These are phyloP conservation scores for Donacobius atricapilla DNA, from an alignment of 2,113 vertebrate species.

Conservation along the genomic window DNA sequence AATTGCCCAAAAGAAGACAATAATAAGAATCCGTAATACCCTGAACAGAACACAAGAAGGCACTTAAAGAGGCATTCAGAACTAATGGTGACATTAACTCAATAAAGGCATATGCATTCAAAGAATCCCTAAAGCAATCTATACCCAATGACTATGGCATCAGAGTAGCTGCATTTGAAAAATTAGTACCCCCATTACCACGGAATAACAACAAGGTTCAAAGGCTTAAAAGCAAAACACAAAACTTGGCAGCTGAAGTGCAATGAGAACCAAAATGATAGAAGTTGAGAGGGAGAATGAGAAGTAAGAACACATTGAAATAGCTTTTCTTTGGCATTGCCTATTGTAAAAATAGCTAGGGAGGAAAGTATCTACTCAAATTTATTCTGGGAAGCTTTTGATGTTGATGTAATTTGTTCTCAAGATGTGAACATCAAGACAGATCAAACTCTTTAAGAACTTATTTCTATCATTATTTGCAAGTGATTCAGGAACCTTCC, in stretches of 20 bases:
- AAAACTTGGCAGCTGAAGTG: constrained; percentile 1
- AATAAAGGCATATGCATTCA: constrained; percentile 44
- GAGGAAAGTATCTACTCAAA: neutral
- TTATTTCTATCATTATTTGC: neutral
- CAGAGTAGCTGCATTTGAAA: constrained; percentile 48
- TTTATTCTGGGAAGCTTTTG: neutral
- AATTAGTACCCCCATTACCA: constrained; percentile 38
- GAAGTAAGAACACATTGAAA: neutral
- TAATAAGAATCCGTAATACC: constrained; percentile 56
- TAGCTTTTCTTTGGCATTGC: neutral
- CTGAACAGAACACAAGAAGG: constrained; percentile 45
- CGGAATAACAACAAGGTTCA: neutral
- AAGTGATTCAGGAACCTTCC: neutral
- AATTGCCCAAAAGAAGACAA: constrained; percentile 59
- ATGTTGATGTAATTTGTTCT: neutral
- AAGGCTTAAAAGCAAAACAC: neutral
- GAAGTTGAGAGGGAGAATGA: neutral
- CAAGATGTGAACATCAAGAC: neutral
- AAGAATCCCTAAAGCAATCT: constrained; percentile 61
- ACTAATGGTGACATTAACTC: constrained; percentile 68
- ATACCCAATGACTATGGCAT: neutral
- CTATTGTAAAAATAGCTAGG: neutral
- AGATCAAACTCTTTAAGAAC: neutral
- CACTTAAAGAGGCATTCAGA: constrained; percentile 65
- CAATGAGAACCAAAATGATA: neutral